Conservation (phyloP, 2,797 vertebrate species). For the Dendrocincla tyrannina region DNA sequence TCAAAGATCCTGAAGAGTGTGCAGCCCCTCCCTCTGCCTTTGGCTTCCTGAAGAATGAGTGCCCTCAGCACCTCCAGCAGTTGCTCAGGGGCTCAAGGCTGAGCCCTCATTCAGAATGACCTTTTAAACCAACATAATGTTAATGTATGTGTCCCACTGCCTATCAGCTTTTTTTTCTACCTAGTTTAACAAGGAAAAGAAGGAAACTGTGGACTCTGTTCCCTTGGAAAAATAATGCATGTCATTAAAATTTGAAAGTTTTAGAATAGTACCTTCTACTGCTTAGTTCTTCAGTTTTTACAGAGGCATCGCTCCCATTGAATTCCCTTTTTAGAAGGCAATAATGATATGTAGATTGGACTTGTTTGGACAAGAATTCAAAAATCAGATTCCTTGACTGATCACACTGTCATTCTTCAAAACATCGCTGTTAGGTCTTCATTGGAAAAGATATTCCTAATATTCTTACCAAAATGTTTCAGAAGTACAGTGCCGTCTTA, state of each 20-base stretch:
- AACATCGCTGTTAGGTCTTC: conserved; percentile 3
- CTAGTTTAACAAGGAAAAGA: not conserved
- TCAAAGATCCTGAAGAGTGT: not conserved
- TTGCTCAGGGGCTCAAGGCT: not conserved
- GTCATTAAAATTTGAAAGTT: conserved; percentile 11
- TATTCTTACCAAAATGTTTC: conserved; percentile 35
- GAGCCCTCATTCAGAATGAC: not conserved
- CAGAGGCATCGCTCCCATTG: conserved; percentile 25
- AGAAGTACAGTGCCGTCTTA: not conserved
- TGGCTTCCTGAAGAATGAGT: not conserved
- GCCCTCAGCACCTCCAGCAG: not conserved
- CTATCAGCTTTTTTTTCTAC: not conserved
- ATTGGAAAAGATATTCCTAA: conserved; percentile 19
- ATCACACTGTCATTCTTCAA: conserved; percentile 55
- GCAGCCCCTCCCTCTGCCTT: not conserved
- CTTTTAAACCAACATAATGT: not conserved
- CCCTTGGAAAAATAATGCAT: not conserved
- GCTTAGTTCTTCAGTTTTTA: conserved; percentile 34
- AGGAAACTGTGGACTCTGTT: not conserved
- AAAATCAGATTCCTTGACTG: conserved; percentile 58
- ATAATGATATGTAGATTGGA: conserved; percentile 62
- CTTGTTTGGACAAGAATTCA: conserved; percentile 67
- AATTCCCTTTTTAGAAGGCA: conserved; percentile 63
- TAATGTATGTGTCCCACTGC: not conserved
- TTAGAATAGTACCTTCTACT: conserved; percentile 38